Base-by-base conservation (phyloP, 2,888 invertebrate species). In the Hypsopygia costalis region DNA sequence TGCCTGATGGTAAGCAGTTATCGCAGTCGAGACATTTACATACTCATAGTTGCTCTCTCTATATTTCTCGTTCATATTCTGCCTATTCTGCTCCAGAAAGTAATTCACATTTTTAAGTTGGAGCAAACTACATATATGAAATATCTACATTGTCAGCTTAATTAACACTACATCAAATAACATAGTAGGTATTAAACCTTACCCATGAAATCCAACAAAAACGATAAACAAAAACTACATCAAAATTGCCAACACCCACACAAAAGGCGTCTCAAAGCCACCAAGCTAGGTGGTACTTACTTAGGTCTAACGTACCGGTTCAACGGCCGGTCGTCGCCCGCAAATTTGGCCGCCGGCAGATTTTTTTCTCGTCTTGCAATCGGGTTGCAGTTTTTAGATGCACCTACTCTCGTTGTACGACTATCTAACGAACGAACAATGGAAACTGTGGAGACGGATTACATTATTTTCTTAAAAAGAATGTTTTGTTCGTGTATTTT, bases 371-470 rank as follows among this genome's bases (percentile, higher is more conserved):
- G 61, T 71, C 76, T 62, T 59, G 73, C 69, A 80, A 82, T 81
- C 83, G 83, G 68, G 79, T 79, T 83, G 87, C 87, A 82, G 78
- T 87, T 87, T 88, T 87, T 88, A 88, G 87, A 88, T 81, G 81
- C 83, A 81, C 87, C 87, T 87, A 86, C 87, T 85, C 73, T 66
- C 66, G 72, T 69, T 69, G 69, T 83, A 82, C 70, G 80, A 81
- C 81, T 85, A 86, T 88, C 87, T 87, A 88, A 87, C 86, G 73
- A 40, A 4, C 16, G 76, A 42, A 70, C 67, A 74, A 47, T 0
- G 46, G 11, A 44, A 31, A 28, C 11, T 0, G 43, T 71, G 55
- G 80, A 79, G 77, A 25, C 0, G 54, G 5, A 36, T 36, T 38
- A 16, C 8, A 32, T 27, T 16, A n/a, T 25, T 32, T 38, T 38